Conservation (phyloP, 2,113 vertebrate genomes). For the Python bivittatus region DNA sequence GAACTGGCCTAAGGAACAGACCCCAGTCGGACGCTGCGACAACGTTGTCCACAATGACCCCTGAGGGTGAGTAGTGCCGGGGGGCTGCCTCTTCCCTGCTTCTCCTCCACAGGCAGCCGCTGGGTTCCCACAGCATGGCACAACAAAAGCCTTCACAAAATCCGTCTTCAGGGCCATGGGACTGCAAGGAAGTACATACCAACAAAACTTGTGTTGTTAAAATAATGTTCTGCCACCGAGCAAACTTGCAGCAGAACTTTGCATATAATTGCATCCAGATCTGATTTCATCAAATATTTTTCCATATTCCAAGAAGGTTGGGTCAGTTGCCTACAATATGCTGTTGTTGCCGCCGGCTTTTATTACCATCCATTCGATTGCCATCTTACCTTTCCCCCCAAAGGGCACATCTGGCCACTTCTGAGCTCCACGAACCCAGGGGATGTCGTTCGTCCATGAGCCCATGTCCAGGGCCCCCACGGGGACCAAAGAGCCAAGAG, state of each 20-base stretch:
- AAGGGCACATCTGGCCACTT: background rate
- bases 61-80: too few relatives aligned
- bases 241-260: background rate
- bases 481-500: background rate
- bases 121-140: background rate
- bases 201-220: background rate
- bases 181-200: background rate
- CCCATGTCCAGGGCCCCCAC: background rate
- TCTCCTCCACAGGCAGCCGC: background rate
- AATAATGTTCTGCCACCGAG: background rate
- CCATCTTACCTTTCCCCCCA: too few relatives aligned
- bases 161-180: background rate
- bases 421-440: fast-evolving
- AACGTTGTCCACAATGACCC: too few relatives aligned
- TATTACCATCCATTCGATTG: background rate
- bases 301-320: fast-evolving
- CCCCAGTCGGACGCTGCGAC: background rate
- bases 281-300: fast-evolving
- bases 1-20: too few relatives aligned
- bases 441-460: background rate
- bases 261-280: fast-evolving
- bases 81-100: background rate
- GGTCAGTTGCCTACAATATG: background rate
- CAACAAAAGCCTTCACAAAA: background rate
- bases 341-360: background rate